Conservation (phyloP, 2,888 invertebrate genomes). For the Pterobdella sp. region DNA sequence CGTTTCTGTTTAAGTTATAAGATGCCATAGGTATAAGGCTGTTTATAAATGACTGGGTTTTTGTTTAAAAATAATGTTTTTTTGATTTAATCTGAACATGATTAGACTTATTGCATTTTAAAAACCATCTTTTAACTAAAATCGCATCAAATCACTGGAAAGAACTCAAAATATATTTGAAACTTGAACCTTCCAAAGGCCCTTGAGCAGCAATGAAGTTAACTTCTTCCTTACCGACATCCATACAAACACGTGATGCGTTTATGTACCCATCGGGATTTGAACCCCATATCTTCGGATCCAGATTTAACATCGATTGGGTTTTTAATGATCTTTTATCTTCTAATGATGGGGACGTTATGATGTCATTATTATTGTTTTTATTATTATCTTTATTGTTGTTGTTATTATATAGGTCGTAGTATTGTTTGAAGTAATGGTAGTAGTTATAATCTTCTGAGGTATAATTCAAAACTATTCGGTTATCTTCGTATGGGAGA, state of each 20-base stretch:
- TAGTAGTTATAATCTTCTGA: not conserved
- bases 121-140: not conserved
- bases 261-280: conserved; percentile 85
- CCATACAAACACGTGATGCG: conserved; percentile 80
- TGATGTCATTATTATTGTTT: no score
- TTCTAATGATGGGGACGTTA: not conserved
- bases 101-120: not conserved
- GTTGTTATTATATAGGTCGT: no score
- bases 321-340: no score
- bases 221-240: conserved; percentile 68
- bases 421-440: not conserved
- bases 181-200: conserved; percentile 51
- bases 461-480: conserved; percentile 63
- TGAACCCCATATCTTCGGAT: not conserved
- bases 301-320: not conserved
- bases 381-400: no score
- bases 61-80: not conserved
- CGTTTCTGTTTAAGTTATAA: conserved; percentile 52
- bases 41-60: not conserved
- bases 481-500: conserved; percentile 81
- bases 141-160: not conserved
- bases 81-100: not conserved
- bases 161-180: not conserved
- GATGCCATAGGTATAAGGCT: not conserved
- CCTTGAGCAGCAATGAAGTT: conserved; percentile 77